Evolutionary conservation across 92 coral and sea anemone genomes (phyloP), one percentile per base, ranked within the genome.

Genomic region (Palythoa caribaeorum): DNA sequence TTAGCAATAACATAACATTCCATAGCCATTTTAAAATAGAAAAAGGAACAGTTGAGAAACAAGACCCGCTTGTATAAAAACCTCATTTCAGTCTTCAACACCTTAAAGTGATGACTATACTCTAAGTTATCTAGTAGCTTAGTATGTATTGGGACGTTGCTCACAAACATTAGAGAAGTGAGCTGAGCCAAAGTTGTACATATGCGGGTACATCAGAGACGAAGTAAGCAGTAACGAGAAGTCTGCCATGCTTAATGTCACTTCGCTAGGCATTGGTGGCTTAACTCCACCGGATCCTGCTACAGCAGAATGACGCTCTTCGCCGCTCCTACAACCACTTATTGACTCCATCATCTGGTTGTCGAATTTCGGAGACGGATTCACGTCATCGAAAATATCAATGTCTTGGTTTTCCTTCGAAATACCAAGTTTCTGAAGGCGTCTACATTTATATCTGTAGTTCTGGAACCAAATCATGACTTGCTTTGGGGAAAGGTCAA

Each of bases 381-480:
- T 53, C 3, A 13, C 37, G 15, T 66, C 74, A 39, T 63, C 55
- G 20, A 80, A 62, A 80, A 63, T 38, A 28, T 80, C 86, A 48
- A 19, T 47, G 47, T 81, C 76, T 6, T 40, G 86, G 35, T 81
- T 48, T 15, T 81, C 76, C 39, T 81, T 68, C 50, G 86, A 65
- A 71, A 81, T 81, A 28, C 86, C 86, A 48, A 65, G 75, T 66
- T 81, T 81, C 16, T 66, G 59, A 38, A 81, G 86, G n/a, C 86
- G 76, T 66, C 86, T 38, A 36, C 53, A 40, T 69, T 81, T 81
- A 74, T 81, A 81, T 68, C 86, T 65, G 86, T 81, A 81, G 60
- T 81, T 81, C n/a, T 81, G 86, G 86, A 81, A 81, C 86, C 86
- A 81, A 20, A 81, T 81, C 86, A 81, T 81, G 17, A 81, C 86